A percentile compares a stretch with the other conserved stretches of the same genome.
phyloP scores from a whole-genome alignment of 2,797 vertebrate genomes.

The Betta splendens region DNA sequence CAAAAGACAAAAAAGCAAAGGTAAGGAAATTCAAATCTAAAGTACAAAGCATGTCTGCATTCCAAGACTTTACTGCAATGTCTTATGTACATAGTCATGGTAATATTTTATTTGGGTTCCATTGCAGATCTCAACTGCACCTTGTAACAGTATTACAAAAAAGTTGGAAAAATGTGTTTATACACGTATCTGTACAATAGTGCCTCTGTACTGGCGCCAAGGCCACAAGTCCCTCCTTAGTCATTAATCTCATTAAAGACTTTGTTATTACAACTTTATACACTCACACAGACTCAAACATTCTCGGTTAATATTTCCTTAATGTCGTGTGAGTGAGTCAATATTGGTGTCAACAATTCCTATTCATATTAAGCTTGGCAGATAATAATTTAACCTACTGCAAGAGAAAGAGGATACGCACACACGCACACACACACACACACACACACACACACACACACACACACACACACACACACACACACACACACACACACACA shows the following conservation, averaged over 20 bases:
- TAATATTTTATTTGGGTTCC: too few species aligned
- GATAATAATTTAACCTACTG: constrained; percentile 13
- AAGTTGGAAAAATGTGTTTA: too few species aligned
- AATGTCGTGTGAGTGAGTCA: constrained; percentile 10
- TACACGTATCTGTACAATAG: neutral
- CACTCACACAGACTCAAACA: constrained; percentile 1
- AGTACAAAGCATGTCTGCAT: too few species aligned
- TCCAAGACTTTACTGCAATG: too few species aligned
- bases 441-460: constrained; percentile 3
- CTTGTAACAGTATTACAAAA: too few species aligned
- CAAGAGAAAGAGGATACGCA: constrained; percentile 9
- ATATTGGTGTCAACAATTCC: neutral
- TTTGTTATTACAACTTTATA: constrained; percentile 4
- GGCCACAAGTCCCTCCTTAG: constrained; percentile 9
- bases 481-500: too few species aligned
- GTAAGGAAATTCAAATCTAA: too few species aligned
- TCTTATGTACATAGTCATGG: too few species aligned
- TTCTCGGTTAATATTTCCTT: neutral
- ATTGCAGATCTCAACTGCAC: too few species aligned
- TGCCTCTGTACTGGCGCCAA: neutral
- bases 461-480: constrained; percentile 4
- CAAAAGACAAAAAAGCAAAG: too few species aligned
- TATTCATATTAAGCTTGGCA: neutral
- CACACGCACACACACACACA: neutral
- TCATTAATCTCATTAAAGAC: constrained; percentile 36